Evolutionary conservation across 2,888 invertebrate genomes (phyloP), one percentile per base, ranked within the genome.

Genomic region (Pyrrhopygopsis socrates): DNA sequence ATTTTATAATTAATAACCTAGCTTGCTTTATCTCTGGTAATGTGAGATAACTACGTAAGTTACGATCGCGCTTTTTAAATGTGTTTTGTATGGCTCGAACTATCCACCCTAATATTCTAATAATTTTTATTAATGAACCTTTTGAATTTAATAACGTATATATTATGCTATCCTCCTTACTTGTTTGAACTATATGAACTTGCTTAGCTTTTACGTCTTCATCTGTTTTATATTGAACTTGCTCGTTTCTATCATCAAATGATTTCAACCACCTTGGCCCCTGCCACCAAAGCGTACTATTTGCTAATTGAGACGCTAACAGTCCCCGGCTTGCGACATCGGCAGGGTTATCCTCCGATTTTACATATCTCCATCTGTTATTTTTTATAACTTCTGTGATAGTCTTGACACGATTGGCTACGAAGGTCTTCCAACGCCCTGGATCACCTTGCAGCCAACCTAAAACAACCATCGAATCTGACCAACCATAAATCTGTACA

Each of bases 341-440:
- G n/a, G 68, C 68, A 27, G 60, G 60, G 60, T 60, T 11, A 22
- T 60, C 60, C 18, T 3, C 15, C 24, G 60, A 24, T 60, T 22
- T 60, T 8, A 60, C 27, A 22, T 60, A 60, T 27, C 60, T 20
- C 60, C 60, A 60, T 22, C 24, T 22, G 24, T 60, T 11, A 22
- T 13, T 24, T 6, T 50, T 50, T 13, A 74, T 74, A 54, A 58
- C 30, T 1, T 74, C 30, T 29, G 29, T 74, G 29, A 74, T 74
- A 20, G 27, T 54, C 20, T 30, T 20, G 1, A 86, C 84, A 30
- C 91, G 30, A 34, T 88, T 91, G 2, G 88, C 87, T 11, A 91
- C 88, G 76, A 90, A 91, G 13, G 82, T 50, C 29, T 89, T 89
- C 91, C 87, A 89, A 18, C 85, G 75, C 9, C 24, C 22, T 1